Evolutionary conservation across 2,888 invertebrate genomes (phyloP).

Genomic region (Latrodectus hesperus): DNA sequence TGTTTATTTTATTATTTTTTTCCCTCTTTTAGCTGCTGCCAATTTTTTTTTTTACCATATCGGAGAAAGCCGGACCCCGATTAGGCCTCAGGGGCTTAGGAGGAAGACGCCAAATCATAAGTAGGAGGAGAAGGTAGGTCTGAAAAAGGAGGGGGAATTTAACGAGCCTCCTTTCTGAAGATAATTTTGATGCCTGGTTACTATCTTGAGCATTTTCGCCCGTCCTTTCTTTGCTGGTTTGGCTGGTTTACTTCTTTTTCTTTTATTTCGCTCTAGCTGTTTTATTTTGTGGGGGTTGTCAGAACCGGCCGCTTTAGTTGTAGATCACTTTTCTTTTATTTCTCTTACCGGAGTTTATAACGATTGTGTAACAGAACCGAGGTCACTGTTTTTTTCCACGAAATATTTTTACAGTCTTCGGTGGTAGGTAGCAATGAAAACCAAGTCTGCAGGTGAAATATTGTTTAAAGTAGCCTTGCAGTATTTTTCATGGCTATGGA

Average conservation of each 20-base stretch:
- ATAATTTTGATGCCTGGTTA: conserved; percentile 11
- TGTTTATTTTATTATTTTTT: neutral
- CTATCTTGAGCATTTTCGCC: conserved; percentile 9
- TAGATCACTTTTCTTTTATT: conserved; percentile 1
- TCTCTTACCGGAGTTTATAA: neutral
- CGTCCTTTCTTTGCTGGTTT: conserved; percentile 34
- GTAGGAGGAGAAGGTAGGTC: conserved; percentile 51
- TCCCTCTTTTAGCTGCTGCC: conserved; percentile 11
- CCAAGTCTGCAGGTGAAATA: too few relatives aligned
- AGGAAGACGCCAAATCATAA: conserved; percentile 50
- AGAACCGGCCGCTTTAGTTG: conserved; percentile 24
- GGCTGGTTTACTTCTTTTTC: conserved; percentile 38
- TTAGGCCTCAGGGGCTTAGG: conserved; percentile 30
- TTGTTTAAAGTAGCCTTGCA: too few relatives aligned
- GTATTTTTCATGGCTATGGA: too few relatives aligned
- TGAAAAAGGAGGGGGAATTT: conserved; percentile 16
- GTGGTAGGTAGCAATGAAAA: too few relatives aligned
- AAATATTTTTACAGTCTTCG: neutral
- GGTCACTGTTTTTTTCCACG: neutral
- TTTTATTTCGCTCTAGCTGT: neutral
- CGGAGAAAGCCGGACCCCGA: conserved; percentile 24
- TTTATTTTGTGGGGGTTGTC: conserved; percentile 22
- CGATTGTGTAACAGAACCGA: conserved; percentile 18
- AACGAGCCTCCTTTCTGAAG: neutral
- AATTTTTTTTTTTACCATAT: conserved; percentile 2